Base-by-base conservation (phyloP, 1,140 invertebrate genomes). In the Battus philenor region DNA sequence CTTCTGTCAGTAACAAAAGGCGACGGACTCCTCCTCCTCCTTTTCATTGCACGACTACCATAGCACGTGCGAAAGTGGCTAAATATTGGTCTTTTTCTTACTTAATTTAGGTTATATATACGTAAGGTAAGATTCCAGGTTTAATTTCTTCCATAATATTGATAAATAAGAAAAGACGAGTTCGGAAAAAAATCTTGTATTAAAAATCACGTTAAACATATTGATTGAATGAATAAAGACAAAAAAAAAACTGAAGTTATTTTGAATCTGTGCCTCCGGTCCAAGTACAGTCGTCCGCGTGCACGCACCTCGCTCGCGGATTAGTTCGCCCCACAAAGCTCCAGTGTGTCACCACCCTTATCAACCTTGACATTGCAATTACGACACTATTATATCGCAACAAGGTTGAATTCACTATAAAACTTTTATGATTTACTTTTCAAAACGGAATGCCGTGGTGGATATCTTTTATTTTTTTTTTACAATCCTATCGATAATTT, bases 291-390 rank as follows among this genome's bases (percentile, higher is more conserved):
- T 45, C 29, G 8, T n/a, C 20, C 58, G 47, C 68, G 67, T 52
- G 48, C 65, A 54, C 65, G 74, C 74, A 78, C 66, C 52, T 55
- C 44, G 31, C 55, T 46, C 33, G 52, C 56, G 65, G 74, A 78
- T 78, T 78, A 78, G 51, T 50, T 30, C 50, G 47, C 41, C 32
- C 55, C 57, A 62, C 44, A 64, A 58, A 63, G 54, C 61, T 53
- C 45, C 53, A 62, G 57, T 56, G 50, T 9, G 36, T 36, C 55
- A 54, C 67, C 54, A 60, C 61, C 71, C 60, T 68, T 68, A 69
- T 52, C 29, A 62, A 59, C 27, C 34, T 26, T 31, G 32, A 53
- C 52, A 63, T 55, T 52, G 47, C 45, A 76, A 66, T 62, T 45
- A 50, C 61, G 32, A 58, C 65, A 56, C 47, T 73, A 67, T 48